Percentiles rank a stretch among this genome's conserved stretches.
Evolutionary conservation across 1,140 invertebrate species (phyloP).

Genomic region (Phenacoccus solenopsis): DNA sequence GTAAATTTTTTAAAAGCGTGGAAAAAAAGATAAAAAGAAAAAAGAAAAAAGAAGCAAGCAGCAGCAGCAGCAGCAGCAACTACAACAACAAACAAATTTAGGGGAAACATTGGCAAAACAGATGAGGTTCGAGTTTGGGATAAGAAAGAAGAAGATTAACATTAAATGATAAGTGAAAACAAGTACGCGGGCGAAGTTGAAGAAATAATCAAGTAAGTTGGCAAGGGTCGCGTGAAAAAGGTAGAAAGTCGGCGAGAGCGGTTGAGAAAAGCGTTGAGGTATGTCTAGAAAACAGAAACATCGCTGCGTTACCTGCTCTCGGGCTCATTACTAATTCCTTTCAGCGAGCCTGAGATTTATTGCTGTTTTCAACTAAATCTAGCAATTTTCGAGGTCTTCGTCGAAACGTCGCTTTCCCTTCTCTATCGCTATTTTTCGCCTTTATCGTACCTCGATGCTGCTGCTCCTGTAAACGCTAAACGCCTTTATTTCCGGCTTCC

Average conservation of each 20-base stretch:
- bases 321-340: not conserved
- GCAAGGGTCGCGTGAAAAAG: not conserved
- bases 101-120: not conserved
- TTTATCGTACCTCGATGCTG: no score
- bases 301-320: not conserved
- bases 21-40: no score
- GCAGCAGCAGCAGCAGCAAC: no score
- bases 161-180: not conserved
- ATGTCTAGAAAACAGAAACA: not conserved
- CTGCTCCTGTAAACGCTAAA: not conserved
- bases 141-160: not conserved
- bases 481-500: not conserved
- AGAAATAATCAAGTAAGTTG: not conserved
- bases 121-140: not conserved
- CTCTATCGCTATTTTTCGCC: not conserved
- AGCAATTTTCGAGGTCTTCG: slow-evolving; percentile 1
- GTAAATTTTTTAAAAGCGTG: no score
- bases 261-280: slow-evolving; percentile 1
- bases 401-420: not conserved
- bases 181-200: not conserved
- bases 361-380: not conserved
- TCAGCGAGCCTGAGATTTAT: slow-evolving; percentile 1
- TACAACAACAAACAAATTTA: no score
- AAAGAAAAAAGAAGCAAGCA: no score
- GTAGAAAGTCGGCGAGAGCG: not conserved